A percentile compares a stretch with the other conserved stretches of the same genome.
Evolutionary conservation across 2,888 invertebrate species (phyloP).

Genomic region (Trissoscelio sp.): DNA sequence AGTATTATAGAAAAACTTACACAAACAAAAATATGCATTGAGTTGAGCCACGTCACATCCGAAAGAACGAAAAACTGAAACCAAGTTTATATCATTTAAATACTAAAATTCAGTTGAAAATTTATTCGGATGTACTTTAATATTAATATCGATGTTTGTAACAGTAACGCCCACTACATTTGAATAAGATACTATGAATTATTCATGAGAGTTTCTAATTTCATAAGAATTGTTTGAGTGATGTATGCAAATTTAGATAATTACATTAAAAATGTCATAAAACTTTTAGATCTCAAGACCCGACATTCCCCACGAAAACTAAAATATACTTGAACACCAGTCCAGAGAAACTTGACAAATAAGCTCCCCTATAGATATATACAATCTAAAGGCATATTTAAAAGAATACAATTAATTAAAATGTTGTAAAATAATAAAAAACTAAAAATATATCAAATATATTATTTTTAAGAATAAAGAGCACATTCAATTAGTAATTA

Average conservation of each 20-base stretch:
- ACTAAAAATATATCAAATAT: no score
- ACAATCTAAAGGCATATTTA: neutral
- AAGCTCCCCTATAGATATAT: neutral
- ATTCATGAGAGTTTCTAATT: constrained; percentile 37
- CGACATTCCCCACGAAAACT: neutral
- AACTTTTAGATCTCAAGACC: constrained; percentile 31
- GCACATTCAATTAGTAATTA: no score
- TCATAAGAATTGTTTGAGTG: constrained; percentile 42
- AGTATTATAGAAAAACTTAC: neutral
- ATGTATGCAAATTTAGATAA: constrained; percentile 46
- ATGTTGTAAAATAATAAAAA: neutral
- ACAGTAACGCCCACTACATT: constrained; percentile 23
- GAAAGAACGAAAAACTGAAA: neutral
- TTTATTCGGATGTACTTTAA: constrained; percentile 21
- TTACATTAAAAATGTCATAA: constrained; percentile 47
- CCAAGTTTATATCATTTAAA: constrained; percentile 7
- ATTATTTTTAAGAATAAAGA: no score
- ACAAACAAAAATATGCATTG: neutral
- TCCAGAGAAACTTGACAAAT: neutral
- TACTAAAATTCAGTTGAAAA: constrained; percentile 5
- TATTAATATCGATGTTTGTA: constrained; percentile 46
- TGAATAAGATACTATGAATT: constrained; percentile 11
- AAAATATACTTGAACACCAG: neutral
- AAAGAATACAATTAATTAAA: neutral
- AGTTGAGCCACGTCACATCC: neutral